phyloP scores from a whole-genome alignment of 1,140 invertebrate species.

The Lucilia sericata region DNA sequence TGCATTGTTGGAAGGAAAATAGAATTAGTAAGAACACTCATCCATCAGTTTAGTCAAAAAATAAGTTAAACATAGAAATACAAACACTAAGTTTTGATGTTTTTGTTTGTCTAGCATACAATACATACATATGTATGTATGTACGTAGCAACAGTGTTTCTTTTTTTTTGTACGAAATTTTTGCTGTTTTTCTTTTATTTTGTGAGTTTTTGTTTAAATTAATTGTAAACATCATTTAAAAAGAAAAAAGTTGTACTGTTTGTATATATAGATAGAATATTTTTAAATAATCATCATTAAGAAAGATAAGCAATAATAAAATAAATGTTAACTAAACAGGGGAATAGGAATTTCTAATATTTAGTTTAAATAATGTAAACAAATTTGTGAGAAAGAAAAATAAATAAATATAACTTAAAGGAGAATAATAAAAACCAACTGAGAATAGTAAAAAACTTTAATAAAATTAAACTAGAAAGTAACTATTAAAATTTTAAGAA shows the following conservation, averaged over 20 bases:
- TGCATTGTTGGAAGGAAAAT: neutral
- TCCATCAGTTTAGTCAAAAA: conserved; percentile 16
- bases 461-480: too few relatives aligned
- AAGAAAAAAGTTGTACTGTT: neutral
- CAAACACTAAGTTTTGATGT: neutral
- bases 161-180: neutral
- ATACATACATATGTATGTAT: too few relatives aligned
- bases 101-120: neutral
- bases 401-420: too few relatives aligned
- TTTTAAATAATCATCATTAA: conserved; percentile 2
- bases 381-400: too few relatives aligned
- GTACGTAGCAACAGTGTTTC: neutral
- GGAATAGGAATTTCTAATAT: too few relatives aligned
- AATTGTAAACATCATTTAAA: neutral
- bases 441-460: too few relatives aligned
- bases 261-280: neutral
- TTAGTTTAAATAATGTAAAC: too few relatives aligned
- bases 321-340: neutral
- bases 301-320: neutral
- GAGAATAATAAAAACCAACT: too few relatives aligned
- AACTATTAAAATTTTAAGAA: too few relatives aligned
- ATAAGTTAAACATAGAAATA: neutral
- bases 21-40: conserved; percentile 8
- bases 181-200: neutral
- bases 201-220: neutral